Conservation (phyloP, 2,888 invertebrate species). For the Apocheima hispidaria region DNA sequence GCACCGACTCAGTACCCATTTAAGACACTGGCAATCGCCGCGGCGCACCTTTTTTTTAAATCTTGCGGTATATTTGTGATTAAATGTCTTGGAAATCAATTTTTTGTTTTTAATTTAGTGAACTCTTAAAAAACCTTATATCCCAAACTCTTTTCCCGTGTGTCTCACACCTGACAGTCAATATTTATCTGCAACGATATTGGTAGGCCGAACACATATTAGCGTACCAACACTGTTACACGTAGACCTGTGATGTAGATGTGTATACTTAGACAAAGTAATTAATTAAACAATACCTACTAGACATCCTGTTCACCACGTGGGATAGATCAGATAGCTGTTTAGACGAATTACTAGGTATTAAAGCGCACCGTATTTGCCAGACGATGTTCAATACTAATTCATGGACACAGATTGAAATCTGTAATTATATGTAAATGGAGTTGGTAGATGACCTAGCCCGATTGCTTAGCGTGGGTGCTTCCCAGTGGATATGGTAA, state of each 20-base stretch:
- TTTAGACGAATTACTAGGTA: constrained; percentile 1
- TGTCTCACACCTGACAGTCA: constrained; percentile 52
- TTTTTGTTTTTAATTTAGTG: no score
- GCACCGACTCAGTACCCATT: no score
- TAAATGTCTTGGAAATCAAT: no score
- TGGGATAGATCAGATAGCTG: constrained; percentile 10
- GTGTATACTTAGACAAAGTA: constrained; percentile 42
- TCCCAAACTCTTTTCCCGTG: constrained; percentile 28
- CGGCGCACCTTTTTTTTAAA: no score
- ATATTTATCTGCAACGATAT: constrained; percentile 62
- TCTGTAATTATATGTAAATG: constrained; percentile 27
- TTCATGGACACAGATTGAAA: constrained; percentile 19
- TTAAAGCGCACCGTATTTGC: constrained; percentile 13
- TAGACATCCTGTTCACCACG: constrained; percentile 2
- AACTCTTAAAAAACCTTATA: constrained; percentile 1
- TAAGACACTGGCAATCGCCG: no score
- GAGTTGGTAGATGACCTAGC: constrained; percentile 6
- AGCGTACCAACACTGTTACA: background rate
- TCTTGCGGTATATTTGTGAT: no score
- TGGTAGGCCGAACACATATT: constrained; percentile 46
- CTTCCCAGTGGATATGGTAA: background rate
- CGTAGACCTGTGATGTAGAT: constrained; percentile 31
- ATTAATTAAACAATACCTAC: constrained; percentile 51
- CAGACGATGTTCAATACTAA: constrained; percentile 16
- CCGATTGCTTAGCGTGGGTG: constrained; percentile 5